These are phyloP conservation scores for Gopherus flavomarginatus DNA, from an alignment of 2,113 vertebrate species.

Conservation along the genomic window DNA sequence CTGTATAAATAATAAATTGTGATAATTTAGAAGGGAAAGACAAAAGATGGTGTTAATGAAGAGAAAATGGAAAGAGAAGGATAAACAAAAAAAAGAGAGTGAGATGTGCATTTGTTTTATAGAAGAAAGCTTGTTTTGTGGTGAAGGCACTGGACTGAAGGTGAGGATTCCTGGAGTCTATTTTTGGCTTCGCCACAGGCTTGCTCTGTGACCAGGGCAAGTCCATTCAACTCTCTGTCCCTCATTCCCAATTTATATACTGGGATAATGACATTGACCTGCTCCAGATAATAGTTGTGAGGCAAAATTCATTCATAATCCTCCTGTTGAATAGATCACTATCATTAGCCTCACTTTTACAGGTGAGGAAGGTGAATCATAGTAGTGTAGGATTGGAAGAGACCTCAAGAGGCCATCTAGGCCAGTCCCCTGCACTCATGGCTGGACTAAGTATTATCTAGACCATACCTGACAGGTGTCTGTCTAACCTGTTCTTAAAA, in stretches of 20 bases:
- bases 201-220: not conserved
- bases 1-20: fast-evolving
- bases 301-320: conserved; percentile 16
- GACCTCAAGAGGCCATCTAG: too few relatives aligned
- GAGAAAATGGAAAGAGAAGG: not conserved
- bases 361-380: not conserved
- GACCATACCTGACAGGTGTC: too few relatives aligned
- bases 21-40: not conserved
- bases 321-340: not conserved
- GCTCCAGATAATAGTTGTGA: not conserved
- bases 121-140: not conserved
- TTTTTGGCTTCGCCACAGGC: not conserved
- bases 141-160: not conserved
- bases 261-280: not conserved
- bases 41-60: not conserved
- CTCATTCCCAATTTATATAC: not conserved
- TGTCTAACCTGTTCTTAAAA: not conserved
- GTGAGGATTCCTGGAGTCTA: not conserved
- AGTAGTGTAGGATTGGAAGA: too few relatives aligned
- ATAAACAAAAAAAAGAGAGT: not conserved
- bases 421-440: too few relatives aligned
- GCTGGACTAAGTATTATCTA: too few relatives aligned
- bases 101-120: not conserved
- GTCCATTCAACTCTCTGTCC: not conserved
- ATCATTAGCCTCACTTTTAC: not conserved